Base-by-base conservation (phyloP, 1,140 invertebrate species). In the Pseudoatta argentina region DNA sequence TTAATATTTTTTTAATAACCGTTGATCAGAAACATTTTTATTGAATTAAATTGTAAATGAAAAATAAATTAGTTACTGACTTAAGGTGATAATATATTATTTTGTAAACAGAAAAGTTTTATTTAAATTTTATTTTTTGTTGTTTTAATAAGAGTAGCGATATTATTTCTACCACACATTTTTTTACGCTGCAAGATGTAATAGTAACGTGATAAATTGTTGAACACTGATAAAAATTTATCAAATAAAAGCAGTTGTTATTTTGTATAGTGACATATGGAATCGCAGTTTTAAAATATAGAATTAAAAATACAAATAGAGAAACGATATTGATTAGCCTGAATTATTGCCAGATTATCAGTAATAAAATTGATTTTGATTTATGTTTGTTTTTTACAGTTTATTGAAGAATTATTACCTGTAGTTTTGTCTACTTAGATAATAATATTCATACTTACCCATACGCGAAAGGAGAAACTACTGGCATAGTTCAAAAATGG, bases 81-180 rank as follows among this genome's bases (percentile, higher is more conserved):
- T 66, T 8, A 66, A 66, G 21, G 34, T 39, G 12, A 39, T 3
- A 18, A 18, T 12, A 27, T 66, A 5, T 39, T 66, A 66, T 64
- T 7, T 66, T 66, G 39, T 66, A 39, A 39, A 39, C 10, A 30
- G 16, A 48, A 67, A 67, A 44, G 27, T 53, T 39, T 66, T 39
- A 71, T 39, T 66, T 39, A 53, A 18, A 69, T 69, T 66, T 39
- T 12, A 55, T 55, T 55, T 55, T 72, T 24, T 55, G n/a, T 10
- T 8, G 10, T 55, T 55, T 72, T 27, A n/a, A 53, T 18, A 3
- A 73, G 57, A 73, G 1, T 4, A 44, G n/a, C 8, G 18, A 34
- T n/a, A 12, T 12, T 39, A 67, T 44, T 57, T 73, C 12, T 55
- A 55, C 1, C 5, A 21, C 21, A 21, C 21, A 21, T 34, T 73